Evolutionary conservation across 2,888 invertebrate species (phyloP), one percentile per base, ranked within the genome.

Genomic region (Heliconius ethilla): DNA sequence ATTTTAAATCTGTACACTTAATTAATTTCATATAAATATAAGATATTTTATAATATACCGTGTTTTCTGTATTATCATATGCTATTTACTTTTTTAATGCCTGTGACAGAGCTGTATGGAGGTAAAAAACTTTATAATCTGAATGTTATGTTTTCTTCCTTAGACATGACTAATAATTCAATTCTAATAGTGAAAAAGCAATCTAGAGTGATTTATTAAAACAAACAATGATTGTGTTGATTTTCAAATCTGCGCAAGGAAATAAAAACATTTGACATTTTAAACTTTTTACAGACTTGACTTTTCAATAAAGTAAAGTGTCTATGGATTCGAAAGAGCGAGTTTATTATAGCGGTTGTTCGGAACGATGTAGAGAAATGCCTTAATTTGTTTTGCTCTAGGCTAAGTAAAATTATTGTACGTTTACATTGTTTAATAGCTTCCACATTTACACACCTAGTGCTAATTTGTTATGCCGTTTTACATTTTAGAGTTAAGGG

Each of bases 351-450:
- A 59, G 87, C 81, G 78, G 88, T 89, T 88, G 87, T 70, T 78
- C 89, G 88, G 88, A 89, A 88, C 89, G 84, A 86, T 87, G 88
- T 91, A 79, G 80, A 91, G 89, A 88, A 87, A 91, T 91, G 94
- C 93, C 93, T 94, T 94, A 93, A 90, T 90, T 92, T 92, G 91
- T 92, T 91, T 93, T 91, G 92, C 92, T 90, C 82, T 93, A 92
- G 90, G 83, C 81, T 92, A 92, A 91, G 91, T 86, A 79, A 89
- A 87, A 88, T 90, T 91, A 91, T 88, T 90, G 90, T 90, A 88
- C 87, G 89, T 84, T 87, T 89, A 85, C 79, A 87, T 87, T 89
- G 88, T 90, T 90, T 89, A 84, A 85, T 87, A 87, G 86, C 84
- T 86, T 87, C 83, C 85, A 65, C 77, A 55, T 74, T 59, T 84